Evolutionary conservation across 2,113 vertebrate genomes (phyloP), one percentile per base, ranked within the genome.

Genomic region (Gasterosteus nipponicus): DNA sequence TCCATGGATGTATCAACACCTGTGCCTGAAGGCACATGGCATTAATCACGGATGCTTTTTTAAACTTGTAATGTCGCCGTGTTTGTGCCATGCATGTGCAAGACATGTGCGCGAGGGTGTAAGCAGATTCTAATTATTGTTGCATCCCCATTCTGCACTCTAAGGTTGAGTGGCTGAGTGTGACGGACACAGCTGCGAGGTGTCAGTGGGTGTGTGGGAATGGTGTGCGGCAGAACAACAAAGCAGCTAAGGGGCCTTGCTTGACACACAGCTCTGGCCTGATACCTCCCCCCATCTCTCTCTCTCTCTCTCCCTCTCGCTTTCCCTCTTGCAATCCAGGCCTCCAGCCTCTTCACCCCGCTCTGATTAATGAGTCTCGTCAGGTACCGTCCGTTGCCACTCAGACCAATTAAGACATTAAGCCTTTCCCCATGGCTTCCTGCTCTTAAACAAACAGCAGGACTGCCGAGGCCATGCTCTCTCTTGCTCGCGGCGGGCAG

Each of bases 331-430:
- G 38, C 73, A 38, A 35, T 60, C 74, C 73, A 41, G 65, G 77
- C 87, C 89, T 54, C 67, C 39, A 75, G 87, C 83, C 82, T 87
- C 82, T 77, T 89, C 89, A 91, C 65, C 73, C 49, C 5, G 15
- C 73, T 73, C 81, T 89, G 89, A 90, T 89, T 92, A 93, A 93
- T 92, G 73, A 89, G 81, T 85, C 85, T 92, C 83, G 91, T 93
- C 92, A 93, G 91, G 89, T 88, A 91, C 85, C 90, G 77, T 90
- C 89, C 90, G 90, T 84, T 77, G 85, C 88, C 88, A 90, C 89
- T 93, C 89, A 88, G 75, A 73, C 87, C 91, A 94, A 94, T 93
- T 93, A 93, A 92, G 89, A 91, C 87, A 83, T 88, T 81, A 92
- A 83, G 72, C 59, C 65, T 77, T 86, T 89, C 83, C 85, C 74